Percentiles rank a stretch among this genome's conserved stretches.
phyloP scores from a whole-genome alignment of 2,888 invertebrate species.

The Drosophila melanosoma region DNA sequence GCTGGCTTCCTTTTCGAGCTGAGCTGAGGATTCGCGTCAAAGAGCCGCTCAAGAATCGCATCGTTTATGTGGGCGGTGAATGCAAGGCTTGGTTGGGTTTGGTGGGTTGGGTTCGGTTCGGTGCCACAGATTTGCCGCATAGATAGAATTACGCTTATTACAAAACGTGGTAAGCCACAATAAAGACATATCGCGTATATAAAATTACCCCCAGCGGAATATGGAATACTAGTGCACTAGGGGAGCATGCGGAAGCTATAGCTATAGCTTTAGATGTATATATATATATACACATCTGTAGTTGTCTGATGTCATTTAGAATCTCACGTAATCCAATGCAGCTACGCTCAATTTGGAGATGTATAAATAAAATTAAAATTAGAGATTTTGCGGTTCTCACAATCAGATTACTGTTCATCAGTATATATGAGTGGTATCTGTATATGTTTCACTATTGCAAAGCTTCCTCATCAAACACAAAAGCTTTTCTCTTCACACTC shows the following conservation, averaged over 20 bases:
- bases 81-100: background rate
- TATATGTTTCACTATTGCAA: background rate
- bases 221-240: slow-evolving; percentile 8
- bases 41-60: slow-evolving; percentile 49
- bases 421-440: background rate
- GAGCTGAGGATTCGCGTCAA: slow-evolving; percentile 61
- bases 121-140: slow-evolving; percentile 10
- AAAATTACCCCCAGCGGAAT: slow-evolving; percentile 26
- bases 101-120: background rate
- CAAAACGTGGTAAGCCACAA: slow-evolving; percentile 79
- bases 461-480: slow-evolving; percentile 8
- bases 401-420: background rate
- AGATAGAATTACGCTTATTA: slow-evolving; percentile 78
- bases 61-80: slow-evolving; percentile 13
- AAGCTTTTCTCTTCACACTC: background rate
- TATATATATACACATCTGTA: background rate
- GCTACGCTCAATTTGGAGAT: slow-evolving; percentile 16
- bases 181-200: slow-evolving; percentile 57
- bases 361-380: slow-evolving; percentile 11
- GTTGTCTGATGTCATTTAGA: slow-evolving; percentile 46
- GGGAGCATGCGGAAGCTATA: slow-evolving; percentile 42
- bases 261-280: background rate
- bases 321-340: slow-evolving; percentile 36
- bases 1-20: slow-evolving; percentile 63
- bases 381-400: slow-evolving; percentile 16